Base-by-base conservation (phyloP, 1,140 invertebrate species). In the Trachelipus rathkii region DNA sequence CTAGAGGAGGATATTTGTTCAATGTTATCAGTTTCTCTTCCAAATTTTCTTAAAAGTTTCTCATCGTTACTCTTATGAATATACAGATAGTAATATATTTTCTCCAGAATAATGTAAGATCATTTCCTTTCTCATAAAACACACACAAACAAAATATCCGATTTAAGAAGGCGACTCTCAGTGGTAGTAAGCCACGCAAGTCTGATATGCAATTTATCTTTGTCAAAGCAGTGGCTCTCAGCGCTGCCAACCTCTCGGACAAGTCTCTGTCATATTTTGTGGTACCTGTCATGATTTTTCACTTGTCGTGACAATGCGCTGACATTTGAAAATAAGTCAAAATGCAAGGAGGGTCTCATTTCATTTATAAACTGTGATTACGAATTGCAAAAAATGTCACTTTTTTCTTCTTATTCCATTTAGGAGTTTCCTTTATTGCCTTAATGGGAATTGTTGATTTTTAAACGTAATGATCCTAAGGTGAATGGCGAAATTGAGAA, bases 321-420 rank as follows among this genome's bases (percentile, higher is more conserved):
- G 50, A 60, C 50, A 60, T 60, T 60, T 60, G 50, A 60, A 60
- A 60, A 60, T 60, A 60, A 60, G 50, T 60, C 50, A 60, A 60
- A 60, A 60, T 60, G 50, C 50, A 60, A 60, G 50, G 19, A 60
- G 19, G 11, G 19, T 13, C 19, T 60, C 8, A 60, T 60, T 60
- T 19, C 50, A 19, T 60, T 19, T 15, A 15, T 19, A 60, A 60
- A 19, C 50, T 19, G 11, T 13, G 19, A 60, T 19, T 60, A 15
- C 19, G 33, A 33, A 33, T 60, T 60, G 50, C 50, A 60, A 60
- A 60, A 60, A 60, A 60, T 60, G 50, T 60, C 50, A 60, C 50
- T 3, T 60, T 60, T 60, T 60, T 60, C 50, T 4, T 60, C 8
- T 60, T 19, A 60, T 19, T 8, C 50, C 50, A 19, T 60, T 60